Conservation (phyloP, 2,113 vertebrate species). For the Otis tarda region DNA sequence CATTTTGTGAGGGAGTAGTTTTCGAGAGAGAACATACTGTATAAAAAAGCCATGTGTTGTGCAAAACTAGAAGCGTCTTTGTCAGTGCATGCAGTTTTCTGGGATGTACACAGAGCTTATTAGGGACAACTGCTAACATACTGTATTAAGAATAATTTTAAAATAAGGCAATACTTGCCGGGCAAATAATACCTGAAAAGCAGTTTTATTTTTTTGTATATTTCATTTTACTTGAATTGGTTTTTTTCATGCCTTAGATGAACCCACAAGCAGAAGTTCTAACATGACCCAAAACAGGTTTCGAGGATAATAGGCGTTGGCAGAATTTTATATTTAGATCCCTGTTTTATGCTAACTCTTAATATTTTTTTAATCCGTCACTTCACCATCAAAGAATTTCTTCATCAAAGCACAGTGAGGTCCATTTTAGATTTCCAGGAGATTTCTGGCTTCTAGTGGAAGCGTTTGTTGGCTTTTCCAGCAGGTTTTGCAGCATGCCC, state of each 20-base stretch:
- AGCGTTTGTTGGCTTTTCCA: neutral
- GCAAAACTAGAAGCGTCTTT: constrained; percentile 38
- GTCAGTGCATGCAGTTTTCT: constrained; percentile 48
- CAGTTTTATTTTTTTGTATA: neutral
- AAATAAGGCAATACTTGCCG: constrained; percentile 5
- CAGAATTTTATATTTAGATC: constrained; percentile 4
- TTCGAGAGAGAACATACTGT: constrained; percentile 26
- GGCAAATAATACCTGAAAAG: neutral
- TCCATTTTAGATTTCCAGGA: neutral
- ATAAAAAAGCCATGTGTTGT: constrained; percentile 46
- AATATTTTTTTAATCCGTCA: neutral
- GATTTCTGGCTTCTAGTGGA: neutral
- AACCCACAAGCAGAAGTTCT: neutral
- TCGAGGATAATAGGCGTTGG: neutral
- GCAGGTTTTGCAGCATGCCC: neutral
- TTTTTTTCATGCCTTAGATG: neutral
- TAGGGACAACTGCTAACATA: constrained; percentile 26
- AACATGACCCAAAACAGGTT: neutral
- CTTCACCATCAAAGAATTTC: neutral
- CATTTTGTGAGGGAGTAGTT: constrained; percentile 62
- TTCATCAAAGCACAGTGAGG: neutral
- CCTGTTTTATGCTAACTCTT: neutral
- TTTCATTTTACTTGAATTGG: neutral
- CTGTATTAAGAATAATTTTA: constrained; percentile 41
- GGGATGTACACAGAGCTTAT: constrained; percentile 14